phyloP scores from a whole-genome alignment of 2,888 invertebrate species.

The Pseudoips prasinana region DNA sequence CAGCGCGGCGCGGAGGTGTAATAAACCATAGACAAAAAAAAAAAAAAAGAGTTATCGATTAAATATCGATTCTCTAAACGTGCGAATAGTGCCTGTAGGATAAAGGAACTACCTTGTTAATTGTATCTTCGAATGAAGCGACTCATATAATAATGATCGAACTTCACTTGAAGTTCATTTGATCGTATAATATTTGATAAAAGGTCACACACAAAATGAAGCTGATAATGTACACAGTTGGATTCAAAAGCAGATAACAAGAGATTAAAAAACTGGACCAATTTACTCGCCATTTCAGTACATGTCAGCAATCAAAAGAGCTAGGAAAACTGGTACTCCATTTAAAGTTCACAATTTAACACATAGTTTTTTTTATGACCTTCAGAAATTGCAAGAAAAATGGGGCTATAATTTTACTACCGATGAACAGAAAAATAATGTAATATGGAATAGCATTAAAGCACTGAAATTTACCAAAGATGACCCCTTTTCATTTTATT shows the following conservation, averaged over 20 bases:
- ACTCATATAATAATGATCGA: too few species aligned
- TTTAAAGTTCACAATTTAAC: conserved; percentile 10
- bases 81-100: too few species aligned
- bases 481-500: conserved; percentile 9
- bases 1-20: too few species aligned
- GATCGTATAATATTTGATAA: conserved; percentile 15
- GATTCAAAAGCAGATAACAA: conserved; percentile 14
- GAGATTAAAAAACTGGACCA: conserved; percentile 13
- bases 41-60: too few species aligned
- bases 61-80: too few species aligned
- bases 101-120: too few species aligned
- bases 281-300: conserved; percentile 15
- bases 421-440: conserved; percentile 9
- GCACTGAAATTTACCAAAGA: conserved; percentile 8
- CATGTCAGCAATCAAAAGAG: conserved; percentile 9
- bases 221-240: conserved; percentile 16
- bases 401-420: conserved; percentile 12
- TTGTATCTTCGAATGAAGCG: too few species aligned
- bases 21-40: too few species aligned
- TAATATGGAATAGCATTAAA: conserved; percentile 9
- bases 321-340: conserved; percentile 11
- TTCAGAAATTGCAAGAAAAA: conserved; percentile 9
- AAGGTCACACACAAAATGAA: conserved; percentile 21
- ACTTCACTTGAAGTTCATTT: too few species aligned
- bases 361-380: conserved; percentile 4